Percentiles rank a stretch among this genome's conserved stretches.
Conservation (phyloP, 2,797 vertebrate species). For the Astyanax mexicanus region DNA sequence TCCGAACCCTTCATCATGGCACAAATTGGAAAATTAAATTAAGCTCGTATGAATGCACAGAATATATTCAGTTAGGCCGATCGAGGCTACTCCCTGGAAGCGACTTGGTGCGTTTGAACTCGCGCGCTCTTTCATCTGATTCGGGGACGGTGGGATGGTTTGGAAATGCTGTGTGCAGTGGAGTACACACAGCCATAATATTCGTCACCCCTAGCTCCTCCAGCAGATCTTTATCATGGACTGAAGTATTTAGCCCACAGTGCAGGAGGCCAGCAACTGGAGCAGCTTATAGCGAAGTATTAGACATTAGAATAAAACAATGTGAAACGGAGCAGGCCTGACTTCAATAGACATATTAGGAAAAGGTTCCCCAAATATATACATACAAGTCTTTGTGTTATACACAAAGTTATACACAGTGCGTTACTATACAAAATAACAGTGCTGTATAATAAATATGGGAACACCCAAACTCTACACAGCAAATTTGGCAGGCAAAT, state of each 20-base stretch:
- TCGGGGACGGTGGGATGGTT: constrained; percentile 41
- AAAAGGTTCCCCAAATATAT: background rate
- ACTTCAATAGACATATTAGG: background rate
- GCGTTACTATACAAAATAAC: too few species aligned
- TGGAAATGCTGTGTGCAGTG: constrained; percentile 48
- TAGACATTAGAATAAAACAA: background rate
- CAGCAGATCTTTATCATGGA: constrained; percentile 55
- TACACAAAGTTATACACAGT: too few species aligned
- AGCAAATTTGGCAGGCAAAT: too few species aligned
- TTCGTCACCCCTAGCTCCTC: constrained; percentile 33
- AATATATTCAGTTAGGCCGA: constrained; percentile 62
- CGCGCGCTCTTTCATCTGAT: constrained; percentile 61
- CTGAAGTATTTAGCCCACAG: constrained; percentile 12
- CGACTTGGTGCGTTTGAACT: constrained; percentile 53
- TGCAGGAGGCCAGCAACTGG: too few species aligned
- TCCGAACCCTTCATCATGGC: constrained; percentile 25
- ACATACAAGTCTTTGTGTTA: background rate
- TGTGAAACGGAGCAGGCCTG: background rate
- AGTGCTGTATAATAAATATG: too few species aligned
- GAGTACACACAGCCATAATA: constrained; percentile 53
- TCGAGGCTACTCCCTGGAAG: constrained; percentile 49
- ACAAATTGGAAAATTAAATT: constrained; percentile 62
- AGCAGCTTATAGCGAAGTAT: background rate
- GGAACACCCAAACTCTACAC: too few species aligned
- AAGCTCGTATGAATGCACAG: constrained; percentile 55